Evolutionary conservation across 2,113 vertebrate species (phyloP).

Genomic region (Actinemys pallida): DNA sequence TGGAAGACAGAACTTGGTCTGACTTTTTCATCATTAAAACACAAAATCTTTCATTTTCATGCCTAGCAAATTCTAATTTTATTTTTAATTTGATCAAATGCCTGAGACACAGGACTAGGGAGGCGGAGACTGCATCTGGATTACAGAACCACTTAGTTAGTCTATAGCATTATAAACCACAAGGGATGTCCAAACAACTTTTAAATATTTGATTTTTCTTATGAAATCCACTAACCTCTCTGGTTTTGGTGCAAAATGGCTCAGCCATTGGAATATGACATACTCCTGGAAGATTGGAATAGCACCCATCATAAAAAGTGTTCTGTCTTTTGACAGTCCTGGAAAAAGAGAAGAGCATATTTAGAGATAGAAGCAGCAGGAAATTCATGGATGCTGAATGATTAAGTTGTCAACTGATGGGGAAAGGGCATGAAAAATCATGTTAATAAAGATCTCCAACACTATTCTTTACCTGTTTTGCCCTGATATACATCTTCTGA

Average conservation of each 20-base stretch:
- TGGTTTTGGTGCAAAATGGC: slow-evolving; percentile 93
- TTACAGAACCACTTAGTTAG: neutral
- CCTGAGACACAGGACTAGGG: neutral
- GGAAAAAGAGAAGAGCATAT: slow-evolving; percentile 40
- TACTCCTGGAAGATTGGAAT: slow-evolving; percentile 85
- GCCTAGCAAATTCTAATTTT: neutral
- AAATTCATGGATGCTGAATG: neutral
- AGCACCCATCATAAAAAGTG: slow-evolving; percentile 90
- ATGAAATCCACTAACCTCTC: slow-evolving; percentile 86
- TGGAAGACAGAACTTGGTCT: neutral
- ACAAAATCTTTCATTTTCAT: neutral
- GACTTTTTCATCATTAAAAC: neutral
- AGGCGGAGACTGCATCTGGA: neutral
- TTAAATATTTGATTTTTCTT: neutral
- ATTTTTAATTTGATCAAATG: neutral
- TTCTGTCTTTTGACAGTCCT: slow-evolving; percentile 92
- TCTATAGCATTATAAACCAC: neutral
- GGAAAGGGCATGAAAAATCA: neutral
- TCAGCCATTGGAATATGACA: slow-evolving; percentile 96
- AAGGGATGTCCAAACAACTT: neutral
- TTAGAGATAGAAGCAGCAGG: neutral
- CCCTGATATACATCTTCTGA: neutral
- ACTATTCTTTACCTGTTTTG: neutral
- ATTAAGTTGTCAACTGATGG: neutral
- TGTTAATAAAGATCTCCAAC: neutral